These are phyloP conservation scores for Lophochroa leadbeateri DNA, from an alignment of 2,113 vertebrate species.

Conservation along the genomic window DNA sequence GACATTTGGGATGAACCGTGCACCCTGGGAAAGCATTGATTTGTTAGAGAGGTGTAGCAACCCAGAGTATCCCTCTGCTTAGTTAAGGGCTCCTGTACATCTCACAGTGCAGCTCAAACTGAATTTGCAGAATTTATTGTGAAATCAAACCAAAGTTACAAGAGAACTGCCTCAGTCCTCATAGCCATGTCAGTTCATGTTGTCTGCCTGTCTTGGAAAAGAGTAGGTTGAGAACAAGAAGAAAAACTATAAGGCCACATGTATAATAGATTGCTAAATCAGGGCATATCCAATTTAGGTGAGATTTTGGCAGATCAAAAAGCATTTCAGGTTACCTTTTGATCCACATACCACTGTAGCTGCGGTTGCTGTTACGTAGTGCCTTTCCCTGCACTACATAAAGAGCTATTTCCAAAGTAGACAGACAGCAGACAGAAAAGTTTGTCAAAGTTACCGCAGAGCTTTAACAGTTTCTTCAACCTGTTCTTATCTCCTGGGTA, in stretches of 20 bases:
- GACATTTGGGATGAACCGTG: neutral
- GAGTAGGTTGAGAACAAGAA: neutral
- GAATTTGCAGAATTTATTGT: neutral
- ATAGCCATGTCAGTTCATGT: neutral
- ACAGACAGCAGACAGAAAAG: neutral
- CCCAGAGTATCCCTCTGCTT: neutral
- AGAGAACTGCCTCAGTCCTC: neutral
- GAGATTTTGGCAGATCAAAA: neutral
- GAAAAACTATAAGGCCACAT: neutral
- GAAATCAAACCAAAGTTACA: neutral
- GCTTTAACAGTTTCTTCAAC: neutral
- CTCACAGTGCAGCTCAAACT: neutral
- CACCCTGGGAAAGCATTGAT: neutral
- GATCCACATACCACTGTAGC: neutral
- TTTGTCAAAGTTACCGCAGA: neutral
- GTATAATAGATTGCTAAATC: neutral
- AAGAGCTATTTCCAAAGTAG: neutral
- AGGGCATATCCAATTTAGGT: neutral
- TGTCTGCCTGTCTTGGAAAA: neutral
- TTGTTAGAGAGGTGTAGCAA: neutral
- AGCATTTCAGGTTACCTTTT: neutral
- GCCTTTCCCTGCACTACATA: neutral
- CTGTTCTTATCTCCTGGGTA: slow-evolving; percentile 6
- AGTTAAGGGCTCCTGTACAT: neutral
- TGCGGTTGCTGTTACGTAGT: neutral